Conservation (phyloP, 2,888 invertebrate species). For the Helicoverpa assulta region DNA sequence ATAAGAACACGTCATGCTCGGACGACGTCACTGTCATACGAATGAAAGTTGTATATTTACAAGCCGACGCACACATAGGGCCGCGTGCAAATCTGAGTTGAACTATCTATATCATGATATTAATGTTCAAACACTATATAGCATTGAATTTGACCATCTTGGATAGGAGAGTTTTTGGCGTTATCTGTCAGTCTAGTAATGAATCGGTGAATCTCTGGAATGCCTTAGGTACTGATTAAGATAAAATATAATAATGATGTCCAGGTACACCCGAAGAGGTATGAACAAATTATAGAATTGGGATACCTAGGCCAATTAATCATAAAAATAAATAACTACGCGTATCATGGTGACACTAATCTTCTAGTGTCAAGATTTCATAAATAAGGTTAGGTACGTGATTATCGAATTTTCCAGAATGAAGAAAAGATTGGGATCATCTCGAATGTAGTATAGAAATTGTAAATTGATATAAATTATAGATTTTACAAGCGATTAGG, state of each 20-base stretch:
- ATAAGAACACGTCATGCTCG: too few relatives aligned
- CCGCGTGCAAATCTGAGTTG: too few relatives aligned
- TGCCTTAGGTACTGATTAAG: background rate
- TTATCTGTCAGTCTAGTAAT: conserved; percentile 2
- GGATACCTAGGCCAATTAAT: conserved; percentile 13
- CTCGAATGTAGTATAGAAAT: conserved; percentile 16
- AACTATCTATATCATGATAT: too few relatives aligned
- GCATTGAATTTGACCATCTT: conserved; percentile 4
- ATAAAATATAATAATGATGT: conserved; percentile 13
- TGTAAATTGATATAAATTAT: conserved; percentile 25
- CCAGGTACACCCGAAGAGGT: conserved; percentile 6
- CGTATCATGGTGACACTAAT: background rate
- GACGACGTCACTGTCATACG: too few relatives aligned
- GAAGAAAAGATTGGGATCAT: conserved; percentile 9
- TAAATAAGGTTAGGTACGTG: conserved; percentile 11
- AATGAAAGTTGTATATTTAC: too few relatives aligned
- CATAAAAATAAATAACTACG: background rate
- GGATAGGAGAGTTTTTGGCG: conserved; percentile 2
- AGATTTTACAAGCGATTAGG: conserved; percentile 16
- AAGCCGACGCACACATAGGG: too few relatives aligned
- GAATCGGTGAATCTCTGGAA: conserved; percentile 3
- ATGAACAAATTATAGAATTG: background rate
- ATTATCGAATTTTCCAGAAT: conserved; percentile 5
- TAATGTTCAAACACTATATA: conserved; percentile 17
- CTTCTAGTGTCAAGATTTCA: conserved; percentile 7